Evolutionary conservation across 2,113 vertebrate species (phyloP).

Genomic region (Silurus meridionalis): DNA sequence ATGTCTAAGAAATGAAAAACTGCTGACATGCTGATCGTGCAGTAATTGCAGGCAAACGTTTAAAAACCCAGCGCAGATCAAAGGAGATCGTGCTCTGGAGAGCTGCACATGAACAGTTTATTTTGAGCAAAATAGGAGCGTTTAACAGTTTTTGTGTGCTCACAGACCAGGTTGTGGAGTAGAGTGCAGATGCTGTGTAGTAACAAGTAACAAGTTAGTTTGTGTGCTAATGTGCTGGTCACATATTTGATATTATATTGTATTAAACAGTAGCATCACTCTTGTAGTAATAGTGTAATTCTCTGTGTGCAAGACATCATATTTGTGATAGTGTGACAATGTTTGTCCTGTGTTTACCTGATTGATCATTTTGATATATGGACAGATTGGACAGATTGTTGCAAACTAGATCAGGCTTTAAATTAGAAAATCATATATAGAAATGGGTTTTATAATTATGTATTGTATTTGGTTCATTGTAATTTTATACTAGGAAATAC

Average conservation of each 20-base stretch:
- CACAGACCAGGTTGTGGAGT: neutral
- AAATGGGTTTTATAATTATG: neutral
- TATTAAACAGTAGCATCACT: neutral
- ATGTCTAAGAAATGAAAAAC: slow-evolving; percentile 24
- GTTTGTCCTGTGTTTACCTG: neutral
- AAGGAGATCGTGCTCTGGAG: slow-evolving; percentile 11
- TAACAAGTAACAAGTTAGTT: neutral
- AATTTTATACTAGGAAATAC: neutral
- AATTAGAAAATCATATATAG: neutral
- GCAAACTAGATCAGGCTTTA: neutral
- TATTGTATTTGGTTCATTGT: neutral
- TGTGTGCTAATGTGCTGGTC: neutral
- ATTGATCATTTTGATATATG: neutral
- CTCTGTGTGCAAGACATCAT: neutral
- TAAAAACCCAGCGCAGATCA: neutral
- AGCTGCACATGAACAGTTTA: neutral
- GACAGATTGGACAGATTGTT: neutral
- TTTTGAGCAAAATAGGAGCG: slow-evolving; percentile 1
- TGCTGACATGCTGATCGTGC: slow-evolving; percentile 26
- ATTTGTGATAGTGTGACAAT: neutral
- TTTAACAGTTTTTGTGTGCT: neutral
- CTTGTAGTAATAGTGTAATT: neutral
- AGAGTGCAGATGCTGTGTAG: slow-evolving; percentile 2
- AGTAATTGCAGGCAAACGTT: slow-evolving; percentile 1
- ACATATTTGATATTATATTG: neutral